These are phyloP conservation scores for Opisthograptis luteolata DNA, from an alignment of 2,888 invertebrate genomes.

Conservation along the genomic window DNA sequence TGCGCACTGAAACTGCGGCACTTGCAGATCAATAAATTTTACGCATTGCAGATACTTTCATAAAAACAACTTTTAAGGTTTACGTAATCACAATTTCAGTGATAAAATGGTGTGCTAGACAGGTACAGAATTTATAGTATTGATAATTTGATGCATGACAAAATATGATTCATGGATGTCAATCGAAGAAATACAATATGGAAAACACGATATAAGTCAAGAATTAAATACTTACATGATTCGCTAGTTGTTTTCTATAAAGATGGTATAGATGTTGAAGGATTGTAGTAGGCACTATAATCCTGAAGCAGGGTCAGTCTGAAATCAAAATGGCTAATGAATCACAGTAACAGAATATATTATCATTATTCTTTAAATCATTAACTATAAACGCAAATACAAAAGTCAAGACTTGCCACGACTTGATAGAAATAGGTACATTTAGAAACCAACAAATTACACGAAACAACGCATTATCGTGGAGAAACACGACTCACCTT, in stretches of 20 bases:
- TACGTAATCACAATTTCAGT: neutral
- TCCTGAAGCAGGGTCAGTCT: slow-evolving; percentile 72
- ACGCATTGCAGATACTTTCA: slow-evolving; percentile 24
- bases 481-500: slow-evolving; percentile 66
- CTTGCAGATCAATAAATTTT: neutral
- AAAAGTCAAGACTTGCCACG: neutral
- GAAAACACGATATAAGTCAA: neutral
- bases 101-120: no score
- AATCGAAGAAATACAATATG: slow-evolving; percentile 1
- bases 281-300: slow-evolving; percentile 45
- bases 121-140: no score
- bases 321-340: slow-evolving; percentile 51
- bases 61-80: neutral
- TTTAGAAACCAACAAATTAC: no score
- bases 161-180: neutral
- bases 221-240: slow-evolving; percentile 65
- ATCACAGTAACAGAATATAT: slow-evolving; percentile 16
- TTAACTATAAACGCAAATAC: slow-evolving; percentile 1
- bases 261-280: slow-evolving; percentile 58
- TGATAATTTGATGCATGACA: neutral
- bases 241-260: slow-evolving; percentile 34
- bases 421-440: no score
- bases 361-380: no score
- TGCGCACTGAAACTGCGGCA: slow-evolving; percentile 9
- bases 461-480: neutral